These are phyloP conservation scores for Siderastrea radians DNA, from an alignment of 92 coral and sea anemone genomes.

Conservation along the genomic window DNA sequence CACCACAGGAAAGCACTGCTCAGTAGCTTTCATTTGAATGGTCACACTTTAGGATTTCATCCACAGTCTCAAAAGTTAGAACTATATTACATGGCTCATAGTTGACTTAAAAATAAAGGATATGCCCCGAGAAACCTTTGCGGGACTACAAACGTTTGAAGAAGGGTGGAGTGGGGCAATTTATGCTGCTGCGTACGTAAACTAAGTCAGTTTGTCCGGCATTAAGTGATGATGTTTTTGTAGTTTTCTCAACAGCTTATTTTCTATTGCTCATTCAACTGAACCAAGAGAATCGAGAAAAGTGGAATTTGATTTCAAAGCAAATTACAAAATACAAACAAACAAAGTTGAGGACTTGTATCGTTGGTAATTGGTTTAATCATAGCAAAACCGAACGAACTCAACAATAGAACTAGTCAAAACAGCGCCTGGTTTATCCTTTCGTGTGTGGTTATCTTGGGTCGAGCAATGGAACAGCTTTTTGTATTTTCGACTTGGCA, in stretches of 20 bases:
- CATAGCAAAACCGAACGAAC: neutral
- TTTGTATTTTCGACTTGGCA: neutral
- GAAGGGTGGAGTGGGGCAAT: neutral
- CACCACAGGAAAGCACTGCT: too few species aligned
- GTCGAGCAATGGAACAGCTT: neutral
- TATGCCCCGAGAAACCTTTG: neutral
- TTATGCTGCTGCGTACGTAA: neutral
- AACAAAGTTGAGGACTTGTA: neutral
- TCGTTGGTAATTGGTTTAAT: neutral
- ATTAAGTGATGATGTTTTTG: neutral
- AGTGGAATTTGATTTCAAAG: neutral
- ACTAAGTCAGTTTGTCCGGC: neutral
- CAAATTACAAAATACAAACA: neutral
- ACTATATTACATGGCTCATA: neutral
- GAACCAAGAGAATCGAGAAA: neutral
- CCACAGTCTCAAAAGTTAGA: neutral
- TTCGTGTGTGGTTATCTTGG: constrained; percentile 9
- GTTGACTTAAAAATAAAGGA: neutral
- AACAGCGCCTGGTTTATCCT: neutral
- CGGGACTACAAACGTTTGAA: neutral
- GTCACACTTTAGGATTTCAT: too few species aligned
- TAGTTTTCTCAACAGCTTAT: too few species aligned
- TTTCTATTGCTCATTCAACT: too few species aligned
- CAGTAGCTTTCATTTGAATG: too few species aligned
- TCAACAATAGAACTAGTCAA: neutral